Evolutionary conservation across 2,113 vertebrate genomes (phyloP), one percentile per base, ranked within the genome.

Genomic region (Regulus satrapa): DNA sequence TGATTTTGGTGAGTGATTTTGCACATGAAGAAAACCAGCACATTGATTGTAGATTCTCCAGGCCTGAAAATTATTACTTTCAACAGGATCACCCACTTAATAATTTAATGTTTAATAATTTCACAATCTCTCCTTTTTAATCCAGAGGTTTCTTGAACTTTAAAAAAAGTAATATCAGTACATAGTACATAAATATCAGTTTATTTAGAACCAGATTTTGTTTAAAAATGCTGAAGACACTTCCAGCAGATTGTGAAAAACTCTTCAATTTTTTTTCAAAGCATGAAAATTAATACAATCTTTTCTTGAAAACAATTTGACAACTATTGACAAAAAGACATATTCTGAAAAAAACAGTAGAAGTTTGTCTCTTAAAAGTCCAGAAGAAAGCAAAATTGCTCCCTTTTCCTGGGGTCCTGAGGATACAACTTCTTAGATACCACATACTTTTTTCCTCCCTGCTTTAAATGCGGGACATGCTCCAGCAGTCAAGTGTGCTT

Each of bases 381-480:
- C 41, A 63, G 43, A 82, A 71, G 18, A 83, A 88, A 67, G 38
- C 19, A n/a, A 67, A 49, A 45, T 64, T 73, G 5, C 38, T 68
- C 2, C 11, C 4, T 28, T 73, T 92, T 74, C 6, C n/a, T 87
- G 7, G 4, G 1, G 3, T 43, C 21, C 21, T 86, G 59, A 6
- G 4, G 29, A 19, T 46, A 32, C 6, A 56, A 10, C 6, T 36
- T 74, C 14, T 31, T 48, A 19, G 2, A 4, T 58, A 14, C 17
- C 18, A 9, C 0, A 0, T 49, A 38, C 25, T 19, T 62, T 46
- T 69, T 56, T 61, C 28, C 20, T 81, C 5, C 2, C 9, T 38
- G 45, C 31, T 63, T 73, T 67, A 55, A 59, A 32, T 26, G 40
- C 29, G 36, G 23, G 26, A 10, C 31, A 3, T 31, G 34, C 12